Percentiles rank a stretch among this genome's conserved stretches.
Conservation (phyloP, 2,888 invertebrate genomes). For the Xestia sexstrigata region DNA sequence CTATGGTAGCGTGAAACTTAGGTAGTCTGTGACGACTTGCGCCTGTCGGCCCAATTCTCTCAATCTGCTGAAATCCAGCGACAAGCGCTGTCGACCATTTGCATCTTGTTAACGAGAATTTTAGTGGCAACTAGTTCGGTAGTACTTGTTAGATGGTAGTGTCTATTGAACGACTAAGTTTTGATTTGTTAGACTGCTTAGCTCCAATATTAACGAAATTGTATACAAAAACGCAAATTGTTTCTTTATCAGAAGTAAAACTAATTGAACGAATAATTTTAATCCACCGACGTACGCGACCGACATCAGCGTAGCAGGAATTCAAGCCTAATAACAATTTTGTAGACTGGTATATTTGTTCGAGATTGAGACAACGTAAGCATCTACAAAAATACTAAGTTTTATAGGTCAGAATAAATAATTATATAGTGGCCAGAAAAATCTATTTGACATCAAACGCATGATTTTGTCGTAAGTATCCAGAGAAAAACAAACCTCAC, state of each 20-base stretch:
- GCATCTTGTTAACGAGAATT: constrained; percentile 61
- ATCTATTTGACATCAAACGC: constrained; percentile 16
- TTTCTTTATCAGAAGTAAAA: not conserved
- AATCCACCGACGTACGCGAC: too few species aligned
- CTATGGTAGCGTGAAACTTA: constrained; percentile 52
- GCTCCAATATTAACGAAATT: not conserved
- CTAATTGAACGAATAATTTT: too few species aligned
- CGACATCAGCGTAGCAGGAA: too few species aligned
- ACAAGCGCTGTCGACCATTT: constrained; percentile 50
- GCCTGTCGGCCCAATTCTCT: constrained; percentile 61
- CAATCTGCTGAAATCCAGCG: constrained; percentile 55
- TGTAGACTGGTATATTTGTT: not conserved
- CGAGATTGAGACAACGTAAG: not conserved
- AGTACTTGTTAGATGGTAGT: constrained; percentile 19
- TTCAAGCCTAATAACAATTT: not conserved
- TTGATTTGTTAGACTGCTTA: not conserved
- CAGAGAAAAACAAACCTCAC: constrained; percentile 22
- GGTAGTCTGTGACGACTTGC: constrained; percentile 24
- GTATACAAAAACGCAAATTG: not conserved
- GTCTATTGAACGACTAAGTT: constrained; percentile 15
- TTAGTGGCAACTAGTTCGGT: constrained; percentile 47
- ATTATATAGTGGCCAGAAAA: not conserved
- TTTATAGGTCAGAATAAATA: not conserved
- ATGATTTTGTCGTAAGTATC: constrained; percentile 33
- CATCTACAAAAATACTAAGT: not conserved